Base-by-base conservation (phyloP, 2,113 vertebrate species). In the Sebastes fasciatus region DNA sequence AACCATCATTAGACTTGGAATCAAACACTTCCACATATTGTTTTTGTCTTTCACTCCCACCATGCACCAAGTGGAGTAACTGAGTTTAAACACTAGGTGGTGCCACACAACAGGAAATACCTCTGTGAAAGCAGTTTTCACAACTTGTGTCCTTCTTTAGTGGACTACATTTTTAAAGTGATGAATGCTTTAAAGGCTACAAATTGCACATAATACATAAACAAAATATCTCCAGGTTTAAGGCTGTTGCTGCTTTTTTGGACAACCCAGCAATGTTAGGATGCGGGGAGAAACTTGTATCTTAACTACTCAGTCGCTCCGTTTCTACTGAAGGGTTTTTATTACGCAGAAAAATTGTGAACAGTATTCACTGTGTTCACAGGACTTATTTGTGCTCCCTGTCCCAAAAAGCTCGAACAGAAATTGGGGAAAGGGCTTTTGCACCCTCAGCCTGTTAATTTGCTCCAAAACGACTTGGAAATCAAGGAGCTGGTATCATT, bases 1-100 rank as follows among this genome's bases (percentile, higher is more conserved):
- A 77, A 74, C 77, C 42, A 70, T 79, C 61, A 74, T 78, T 46
- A 82, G 64, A 75, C 74, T 71, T 88, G 82, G 70, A 82, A 81
- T 88, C 16, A 64, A 63, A 77, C 42, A 40, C 43, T 54, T 10
- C 19, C 11, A 48, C 13, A 19, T 19, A 10, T 42, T 34, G 34
- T 34, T 34, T 34, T 34, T 23, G n/a, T 34, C 19, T 45, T 52
- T 54, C 17, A 46, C 12, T 26, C 14, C n/a, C 2, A 71, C 13
- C 14, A 19, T 17, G 7, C 0, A 42, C 40, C 0, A 54, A 26
- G 21, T 54, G 73, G 8, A 51, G 66, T 54, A 43, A 66, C 6
- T 4, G 3, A 46, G 8, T 48, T 54, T 75, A 13, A 71, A 23
- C 88, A 87, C 74, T 70, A 79, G 88, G 49, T 73, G 86, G 87